Evolutionary conservation across 1,140 invertebrate species (phyloP), one percentile per base, ranked within the genome.

Genomic region (Rhyzopertha dominica): DNA sequence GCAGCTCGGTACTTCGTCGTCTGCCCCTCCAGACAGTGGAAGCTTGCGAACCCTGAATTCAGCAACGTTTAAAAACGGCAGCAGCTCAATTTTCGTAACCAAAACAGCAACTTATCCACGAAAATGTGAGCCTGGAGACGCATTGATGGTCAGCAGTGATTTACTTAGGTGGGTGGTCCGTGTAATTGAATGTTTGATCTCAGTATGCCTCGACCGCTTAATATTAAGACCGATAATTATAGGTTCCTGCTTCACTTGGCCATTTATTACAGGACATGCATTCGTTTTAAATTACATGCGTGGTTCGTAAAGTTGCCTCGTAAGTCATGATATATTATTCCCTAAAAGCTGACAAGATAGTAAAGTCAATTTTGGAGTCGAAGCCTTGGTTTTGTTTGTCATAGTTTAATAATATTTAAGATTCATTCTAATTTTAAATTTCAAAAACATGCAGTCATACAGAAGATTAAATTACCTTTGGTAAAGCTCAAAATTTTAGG

Each of bases 101-200:
- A 5, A 5, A 5, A 29, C 16, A 13, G 9, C 16, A 5, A 40
- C 38, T 25, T 29, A 40, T 40, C 19, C 19, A 40, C 28, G 23
- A 40, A 40, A 40, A 40, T 19, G 28, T 25, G 38, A 40, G 17
- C 16, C 18, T 40, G 38, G 28, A 9, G 38, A 9, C 3, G 38
- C 12, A 10, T 40, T 28, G 31, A 40, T 40, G 31, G 31, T 40
- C 19, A 40, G 31, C 26, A 51, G 58, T 60, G 58, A 58, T 60
- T 60, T 58, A 60, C 53, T 58, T 51, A 50, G 48, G 51, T 60
- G 58, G 58, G 58, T 60, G 58, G 58, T 60, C 58, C 48, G 42
- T 48, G 45, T 58, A 58, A 60, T 58, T 60, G 58, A 60, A 60
- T 60, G 53, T 60, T 60, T 52, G 55, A 49, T 58, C 51, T 40